These are phyloP conservation scores for Chrysodeixis includens DNA, from an alignment of 2,888 invertebrate species.

Conservation along the genomic window DNA sequence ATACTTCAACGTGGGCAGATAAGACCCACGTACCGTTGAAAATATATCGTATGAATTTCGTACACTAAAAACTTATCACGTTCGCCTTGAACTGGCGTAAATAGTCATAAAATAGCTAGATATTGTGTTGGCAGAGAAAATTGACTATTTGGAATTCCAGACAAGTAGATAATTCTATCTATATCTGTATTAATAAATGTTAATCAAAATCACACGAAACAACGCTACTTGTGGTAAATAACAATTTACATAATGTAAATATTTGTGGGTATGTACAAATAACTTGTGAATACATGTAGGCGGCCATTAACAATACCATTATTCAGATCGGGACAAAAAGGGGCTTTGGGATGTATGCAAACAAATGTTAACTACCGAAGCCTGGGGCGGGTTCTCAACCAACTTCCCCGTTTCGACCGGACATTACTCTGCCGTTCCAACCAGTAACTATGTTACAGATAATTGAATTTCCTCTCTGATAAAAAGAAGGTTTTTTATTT, in stretches of 20 bases:
- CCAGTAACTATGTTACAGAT: slow-evolving; percentile 68
- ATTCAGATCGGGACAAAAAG: slow-evolving; percentile 48
- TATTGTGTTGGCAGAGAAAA: slow-evolving; percentile 11
- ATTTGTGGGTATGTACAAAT: slow-evolving; percentile 11
- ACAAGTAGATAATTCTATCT: background rate
- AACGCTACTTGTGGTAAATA: slow-evolving; percentile 35
- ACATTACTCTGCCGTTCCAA: slow-evolving; percentile 58
- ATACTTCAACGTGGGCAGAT: slow-evolving; percentile 1
- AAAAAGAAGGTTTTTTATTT: slow-evolving; percentile 45
- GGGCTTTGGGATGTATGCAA: slow-evolving; percentile 71
- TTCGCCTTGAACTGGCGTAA: slow-evolving; percentile 42
- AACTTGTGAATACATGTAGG: slow-evolving; percentile 17
- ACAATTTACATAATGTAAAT: slow-evolving; percentile 27
- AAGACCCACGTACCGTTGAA: slow-evolving; percentile 33
- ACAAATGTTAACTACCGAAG: slow-evolving; percentile 69
- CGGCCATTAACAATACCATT: slow-evolving; percentile 47
- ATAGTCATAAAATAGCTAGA: slow-evolving; percentile 33
- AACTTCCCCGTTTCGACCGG: slow-evolving; percentile 60
- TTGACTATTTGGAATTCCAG: background rate
- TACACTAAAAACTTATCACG: slow-evolving; percentile 38
- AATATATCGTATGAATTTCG: slow-evolving; percentile 47
- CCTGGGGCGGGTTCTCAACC: slow-evolving; percentile 42
- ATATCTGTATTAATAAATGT: slow-evolving; percentile 5
- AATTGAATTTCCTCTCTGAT: slow-evolving; percentile 66
- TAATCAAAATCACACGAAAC: slow-evolving; percentile 29